phyloP scores from a whole-genome alignment of 2,888 invertebrate genomes.

The Sylvicola fuscatus region DNA sequence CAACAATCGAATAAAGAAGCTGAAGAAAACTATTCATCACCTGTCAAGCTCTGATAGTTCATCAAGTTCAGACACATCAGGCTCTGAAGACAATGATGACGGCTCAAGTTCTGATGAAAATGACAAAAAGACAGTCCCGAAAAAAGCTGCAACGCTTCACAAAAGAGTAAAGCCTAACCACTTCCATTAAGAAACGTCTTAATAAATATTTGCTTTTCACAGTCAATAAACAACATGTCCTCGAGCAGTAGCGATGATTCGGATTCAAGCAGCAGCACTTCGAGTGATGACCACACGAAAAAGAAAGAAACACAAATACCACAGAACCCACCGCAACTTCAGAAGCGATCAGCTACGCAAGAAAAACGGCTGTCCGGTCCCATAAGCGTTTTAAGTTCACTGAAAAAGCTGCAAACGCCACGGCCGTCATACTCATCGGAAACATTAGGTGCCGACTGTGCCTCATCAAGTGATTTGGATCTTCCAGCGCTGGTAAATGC shows the following conservation, averaged over 20 bases:
- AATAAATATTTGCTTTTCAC: too few relatives aligned
- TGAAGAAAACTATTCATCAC: background rate
- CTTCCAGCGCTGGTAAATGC: conserved; percentile 53
- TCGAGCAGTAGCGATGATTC: conserved; percentile 1
- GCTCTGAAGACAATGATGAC: conserved; percentile 1
- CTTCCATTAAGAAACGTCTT: background rate
- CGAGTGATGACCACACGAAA: background rate
- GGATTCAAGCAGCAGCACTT: conserved; percentile 1
- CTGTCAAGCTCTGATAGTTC: conserved; percentile 4
- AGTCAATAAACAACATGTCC: background rate
- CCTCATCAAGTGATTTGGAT: conserved; percentile 51
- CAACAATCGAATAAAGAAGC: background rate
- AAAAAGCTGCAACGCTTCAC: background rate
- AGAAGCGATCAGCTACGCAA: background rate
- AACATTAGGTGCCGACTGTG: conserved; percentile 18
- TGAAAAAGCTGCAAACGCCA: background rate
- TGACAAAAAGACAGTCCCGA: conserved; percentile 2
- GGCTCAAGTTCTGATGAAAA: conserved; percentile 2
- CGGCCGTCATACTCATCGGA: background rate
- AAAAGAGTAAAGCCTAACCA: background rate
- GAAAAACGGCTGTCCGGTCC: background rate
- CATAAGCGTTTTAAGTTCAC: background rate
- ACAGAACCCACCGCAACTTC: background rate
- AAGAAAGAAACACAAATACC: too few relatives aligned
- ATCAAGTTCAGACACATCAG: conserved; percentile 3